phyloP scores from a whole-genome alignment of 2,888 invertebrate genomes.

The Nebria salina region DNA sequence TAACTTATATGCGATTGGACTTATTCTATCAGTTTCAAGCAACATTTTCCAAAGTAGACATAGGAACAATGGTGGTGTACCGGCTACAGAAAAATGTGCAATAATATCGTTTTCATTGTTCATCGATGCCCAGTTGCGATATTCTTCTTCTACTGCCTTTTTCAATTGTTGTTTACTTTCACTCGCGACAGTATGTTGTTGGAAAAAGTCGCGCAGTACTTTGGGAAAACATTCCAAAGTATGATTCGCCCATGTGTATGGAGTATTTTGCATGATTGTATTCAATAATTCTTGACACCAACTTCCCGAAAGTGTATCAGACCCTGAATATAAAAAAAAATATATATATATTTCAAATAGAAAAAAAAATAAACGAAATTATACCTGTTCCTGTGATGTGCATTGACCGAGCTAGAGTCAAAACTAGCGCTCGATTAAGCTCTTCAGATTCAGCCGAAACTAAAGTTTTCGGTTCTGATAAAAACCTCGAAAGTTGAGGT shows the following conservation, averaged over 20 bases:
- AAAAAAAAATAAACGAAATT: background rate
- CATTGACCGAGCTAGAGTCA: conserved; percentile 92
- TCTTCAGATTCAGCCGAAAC: conserved; percentile 96
- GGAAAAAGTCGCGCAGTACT: conserved; percentile 88
- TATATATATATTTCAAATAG: background rate
- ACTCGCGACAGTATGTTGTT: conserved; percentile 82
- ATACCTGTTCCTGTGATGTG: conserved; percentile 86
- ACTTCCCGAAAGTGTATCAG: conserved; percentile 65
- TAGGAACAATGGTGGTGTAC: conserved; percentile 89
- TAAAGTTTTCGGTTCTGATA: conserved; percentile 90
- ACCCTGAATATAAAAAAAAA: conserved; percentile 23
- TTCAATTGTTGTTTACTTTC: conserved; percentile 92
- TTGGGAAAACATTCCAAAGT: conserved; percentile 92
- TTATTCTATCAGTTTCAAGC: conserved; percentile 91
- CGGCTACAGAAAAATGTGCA: conserved; percentile 94
- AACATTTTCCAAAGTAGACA: conserved; percentile 96
- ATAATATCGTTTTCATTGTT: conserved; percentile 96
- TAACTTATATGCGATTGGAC: conserved; percentile 94
- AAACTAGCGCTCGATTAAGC: conserved; percentile 89
- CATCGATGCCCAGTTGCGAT: conserved; percentile 96
- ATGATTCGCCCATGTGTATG: conserved; percentile 94
- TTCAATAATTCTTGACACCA: conserved; percentile 92
- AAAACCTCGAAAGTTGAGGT: conserved; percentile 88
- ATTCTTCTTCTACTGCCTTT: conserved; percentile 94
- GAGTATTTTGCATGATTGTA: conserved; percentile 92